A percentile compares a stretch with the other conserved stretches of the same genome.
Evolutionary conservation across 35 echinoderm and acorn worm genomes (phyloP).

Genomic region (Strongylocentrotus purpuratus): DNA sequence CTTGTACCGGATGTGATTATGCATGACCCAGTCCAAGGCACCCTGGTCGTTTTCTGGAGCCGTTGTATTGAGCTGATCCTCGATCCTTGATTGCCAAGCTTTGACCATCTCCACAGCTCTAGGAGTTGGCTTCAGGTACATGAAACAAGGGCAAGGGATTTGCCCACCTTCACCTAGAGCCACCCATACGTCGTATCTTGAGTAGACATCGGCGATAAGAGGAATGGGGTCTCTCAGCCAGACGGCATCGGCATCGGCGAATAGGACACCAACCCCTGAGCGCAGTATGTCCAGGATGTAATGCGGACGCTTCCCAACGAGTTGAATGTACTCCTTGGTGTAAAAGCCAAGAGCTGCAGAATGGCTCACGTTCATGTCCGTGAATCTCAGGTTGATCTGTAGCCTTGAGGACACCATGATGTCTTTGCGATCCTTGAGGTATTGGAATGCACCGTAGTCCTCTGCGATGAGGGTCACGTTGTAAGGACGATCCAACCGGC

Average conservation of each 20-base stretch:
- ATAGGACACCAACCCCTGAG: constrained; percentile 38
- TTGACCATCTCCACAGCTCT: constrained; percentile 32
- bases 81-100: constrained; percentile 42
- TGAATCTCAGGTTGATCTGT: not conserved
- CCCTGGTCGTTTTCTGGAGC: constrained; percentile 55
- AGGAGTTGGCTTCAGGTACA: constrained; percentile 45
- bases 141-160: constrained; percentile 60
- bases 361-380: constrained; percentile 31
- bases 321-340: constrained; percentile 37
- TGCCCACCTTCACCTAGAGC: constrained; percentile 47
- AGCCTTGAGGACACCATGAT: not conserved
- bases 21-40: constrained; percentile 36
- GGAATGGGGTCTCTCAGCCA: constrained; percentile 67
- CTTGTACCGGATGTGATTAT: constrained; percentile 19
- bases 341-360: constrained; percentile 9
- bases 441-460: not conserved
- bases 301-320: constrained; percentile 21
- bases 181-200: constrained; percentile 52
- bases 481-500: constrained; percentile 49
- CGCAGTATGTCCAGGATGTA: constrained; percentile 35
- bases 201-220: constrained; percentile 31
- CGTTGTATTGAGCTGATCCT: not conserved
- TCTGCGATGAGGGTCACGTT: constrained; percentile 39
- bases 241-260: constrained; percentile 57
- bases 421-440: not conserved